A percentile compares a stretch with the other conserved stretches of the same genome.
phyloP scores from a whole-genome alignment of 2,888 invertebrate genomes.

The Agonopterix alstromeriana region DNA sequence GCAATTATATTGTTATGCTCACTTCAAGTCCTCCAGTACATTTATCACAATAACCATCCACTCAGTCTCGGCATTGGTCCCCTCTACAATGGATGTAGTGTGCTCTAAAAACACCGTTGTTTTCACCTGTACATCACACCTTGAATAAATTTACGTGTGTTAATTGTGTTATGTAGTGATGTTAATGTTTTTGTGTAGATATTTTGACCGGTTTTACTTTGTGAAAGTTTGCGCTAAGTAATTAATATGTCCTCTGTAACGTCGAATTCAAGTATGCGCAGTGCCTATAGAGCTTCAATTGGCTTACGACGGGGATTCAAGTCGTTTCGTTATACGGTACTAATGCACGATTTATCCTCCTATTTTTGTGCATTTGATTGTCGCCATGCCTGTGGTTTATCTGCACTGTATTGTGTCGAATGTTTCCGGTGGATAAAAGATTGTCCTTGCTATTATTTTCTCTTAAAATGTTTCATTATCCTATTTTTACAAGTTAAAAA shows the following conservation, averaged over 20 bases:
- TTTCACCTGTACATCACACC: constrained; percentile 24
- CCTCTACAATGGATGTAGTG: constrained; percentile 58
- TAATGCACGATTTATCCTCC: constrained; percentile 15
- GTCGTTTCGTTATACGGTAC: constrained; percentile 70
- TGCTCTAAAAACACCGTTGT: constrained; percentile 23
- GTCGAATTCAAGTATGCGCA: constrained; percentile 67
- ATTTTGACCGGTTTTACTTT: background rate
- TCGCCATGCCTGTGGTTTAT: too few relatives aligned
- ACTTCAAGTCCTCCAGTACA: constrained; percentile 58
- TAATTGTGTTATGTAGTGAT: constrained; percentile 35
- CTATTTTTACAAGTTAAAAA: too few relatives aligned
- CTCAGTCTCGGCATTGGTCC: constrained; percentile 64
- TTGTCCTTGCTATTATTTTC: too few relatives aligned
- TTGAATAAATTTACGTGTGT: constrained; percentile 22
- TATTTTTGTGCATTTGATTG: too few relatives aligned
- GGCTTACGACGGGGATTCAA: constrained; percentile 67
- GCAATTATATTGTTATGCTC: constrained; percentile 75
- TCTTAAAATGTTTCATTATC: too few relatives aligned
- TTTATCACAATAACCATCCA: constrained; percentile 53
- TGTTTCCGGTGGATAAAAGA: too few relatives aligned
- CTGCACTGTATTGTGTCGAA: too few relatives aligned
- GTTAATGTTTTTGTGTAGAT: constrained; percentile 20
- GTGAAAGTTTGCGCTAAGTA: too few relatives aligned
- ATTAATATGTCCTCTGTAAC: constrained; percentile 68
- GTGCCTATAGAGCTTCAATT: constrained; percentile 66